Percentiles rank a stretch among this genome's conserved stretches.
phyloP scores from a whole-genome alignment of 2,113 vertebrate species.

The Numida meleagris region DNA sequence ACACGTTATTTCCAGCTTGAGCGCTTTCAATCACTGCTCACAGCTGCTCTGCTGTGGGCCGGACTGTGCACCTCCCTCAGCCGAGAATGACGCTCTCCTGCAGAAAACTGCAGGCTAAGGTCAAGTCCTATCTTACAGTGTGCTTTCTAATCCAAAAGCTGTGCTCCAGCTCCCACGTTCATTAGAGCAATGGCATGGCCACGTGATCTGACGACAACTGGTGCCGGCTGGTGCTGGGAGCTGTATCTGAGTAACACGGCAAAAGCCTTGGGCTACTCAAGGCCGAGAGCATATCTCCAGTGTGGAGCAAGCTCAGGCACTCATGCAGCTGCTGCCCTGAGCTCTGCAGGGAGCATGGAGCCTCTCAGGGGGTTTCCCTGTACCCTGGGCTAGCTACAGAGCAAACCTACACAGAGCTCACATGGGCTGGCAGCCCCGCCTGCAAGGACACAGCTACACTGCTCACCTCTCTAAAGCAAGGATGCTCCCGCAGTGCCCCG shows the following conservation, averaged over 20 bases:
- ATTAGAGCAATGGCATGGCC: background rate
- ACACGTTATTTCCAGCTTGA: slow-evolving; percentile 1
- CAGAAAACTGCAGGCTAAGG: background rate
- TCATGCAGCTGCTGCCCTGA: background rate
- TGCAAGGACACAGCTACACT: background rate
- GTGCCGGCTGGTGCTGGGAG: background rate
- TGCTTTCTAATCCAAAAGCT: background rate
- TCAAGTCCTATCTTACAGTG: background rate
- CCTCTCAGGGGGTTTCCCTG: background rate
- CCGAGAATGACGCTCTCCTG: rapidly evolving
- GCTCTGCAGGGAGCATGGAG: background rate
- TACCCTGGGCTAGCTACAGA: background rate
- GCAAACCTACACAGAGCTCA: background rate
- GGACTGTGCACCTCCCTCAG: background rate
- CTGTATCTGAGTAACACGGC: background rate
- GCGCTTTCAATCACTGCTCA: background rate
- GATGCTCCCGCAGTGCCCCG: background rate
- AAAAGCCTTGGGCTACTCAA: slow-evolving; percentile 6
- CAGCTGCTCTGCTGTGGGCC: background rate
- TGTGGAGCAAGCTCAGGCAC: background rate
- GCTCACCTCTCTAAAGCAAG: background rate
- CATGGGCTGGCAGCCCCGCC: background rate
- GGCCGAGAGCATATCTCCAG: background rate
- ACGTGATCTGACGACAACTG: rapidly evolving
- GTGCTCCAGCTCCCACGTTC: background rate